Evolutionary conservation across 1,140 invertebrate species (phyloP), one percentile per base, ranked within the genome.

Genomic region (Euwallacea similis): DNA sequence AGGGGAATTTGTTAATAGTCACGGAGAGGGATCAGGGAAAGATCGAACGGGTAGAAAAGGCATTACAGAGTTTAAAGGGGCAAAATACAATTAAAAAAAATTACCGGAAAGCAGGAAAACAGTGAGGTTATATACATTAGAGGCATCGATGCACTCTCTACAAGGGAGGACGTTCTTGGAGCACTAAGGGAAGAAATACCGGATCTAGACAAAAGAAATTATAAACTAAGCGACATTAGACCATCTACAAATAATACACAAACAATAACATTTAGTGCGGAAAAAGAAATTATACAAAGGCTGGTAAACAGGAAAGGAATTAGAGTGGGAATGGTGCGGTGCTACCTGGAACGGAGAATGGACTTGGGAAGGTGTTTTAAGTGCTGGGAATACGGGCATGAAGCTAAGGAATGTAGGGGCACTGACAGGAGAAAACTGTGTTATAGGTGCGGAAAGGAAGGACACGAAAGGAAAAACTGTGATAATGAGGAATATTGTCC

Each of bases 351-450:
- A 60, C 59, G 59, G 44, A 71, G 62, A 47, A 2, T 71, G 0
- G 11, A 71, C 2, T 42, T 73, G 7, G 8, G 7, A 42, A 47
- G 54, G 7, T 73, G 72, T 47, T 58, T 21, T 41, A 70, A 53
- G 50, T 73, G 72, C 41, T 61, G 62, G 53, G 1, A 16, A 9
- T 59, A 47, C n/a, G 69, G 43, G 6, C 72, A 73, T 42, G 6
- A 53, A 33, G 43, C 54, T 0, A 21, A 59, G 2, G 56, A 60
- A 9, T 73, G 72, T 55, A 53, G n/a, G 11, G 68, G 72, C 6
- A 21, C 62, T 7, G 63, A 73, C 47, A 65, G 72, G 59, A 50
- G 41, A 33, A 53, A 61, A 3, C n/a, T 66, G 4, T 73, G 72
- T 42, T 59, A 42, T 15, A 64, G 33, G 41, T 73, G 59, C 43